A percentile compares a stretch with the other conserved stretches of the same genome.
Conservation (phyloP, 2,113 vertebrate species). For the Ifrita kowaldi region DNA sequence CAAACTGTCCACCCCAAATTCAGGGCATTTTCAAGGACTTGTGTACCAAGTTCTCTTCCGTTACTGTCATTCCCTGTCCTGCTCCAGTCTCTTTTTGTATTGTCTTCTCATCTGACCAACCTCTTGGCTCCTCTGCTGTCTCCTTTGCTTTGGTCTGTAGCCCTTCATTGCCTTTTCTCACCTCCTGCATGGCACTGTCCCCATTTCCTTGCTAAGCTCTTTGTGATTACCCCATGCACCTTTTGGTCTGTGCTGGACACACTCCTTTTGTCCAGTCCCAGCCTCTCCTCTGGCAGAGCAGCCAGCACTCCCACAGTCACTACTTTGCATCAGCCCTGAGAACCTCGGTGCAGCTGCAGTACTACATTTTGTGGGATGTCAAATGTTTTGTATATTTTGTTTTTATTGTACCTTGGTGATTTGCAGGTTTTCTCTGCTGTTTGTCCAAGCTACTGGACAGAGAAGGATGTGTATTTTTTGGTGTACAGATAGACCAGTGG, state of each 20-base stretch:
- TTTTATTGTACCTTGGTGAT: not conserved
- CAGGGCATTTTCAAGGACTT: not conserved
- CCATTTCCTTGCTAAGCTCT: not conserved
- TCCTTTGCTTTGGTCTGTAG: not conserved
- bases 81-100: not conserved
- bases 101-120: not conserved
- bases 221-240: not conserved
- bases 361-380: not conserved
- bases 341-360: not conserved
- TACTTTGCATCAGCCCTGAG: not conserved
- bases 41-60: rapidly evolving
- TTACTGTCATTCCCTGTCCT: not conserved
- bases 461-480: not conserved
- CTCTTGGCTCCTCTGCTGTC: not conserved
- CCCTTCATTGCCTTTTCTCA: not conserved
- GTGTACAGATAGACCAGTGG: not conserved
- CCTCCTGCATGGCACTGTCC: not conserved
- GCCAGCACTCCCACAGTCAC: not conserved
- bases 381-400: not conserved
- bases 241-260: not conserved
- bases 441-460: not conserved
- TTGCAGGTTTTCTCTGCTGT: not conserved
- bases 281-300: not conserved
- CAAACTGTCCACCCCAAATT: not conserved
- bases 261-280: not conserved